A percentile compares a stretch with the other conserved stretches of the same genome.
These are phyloP conservation scores for Onychorhynchus coronatus DNA, from an alignment of 2,113 vertebrate species.

Conservation along the genomic window DNA sequence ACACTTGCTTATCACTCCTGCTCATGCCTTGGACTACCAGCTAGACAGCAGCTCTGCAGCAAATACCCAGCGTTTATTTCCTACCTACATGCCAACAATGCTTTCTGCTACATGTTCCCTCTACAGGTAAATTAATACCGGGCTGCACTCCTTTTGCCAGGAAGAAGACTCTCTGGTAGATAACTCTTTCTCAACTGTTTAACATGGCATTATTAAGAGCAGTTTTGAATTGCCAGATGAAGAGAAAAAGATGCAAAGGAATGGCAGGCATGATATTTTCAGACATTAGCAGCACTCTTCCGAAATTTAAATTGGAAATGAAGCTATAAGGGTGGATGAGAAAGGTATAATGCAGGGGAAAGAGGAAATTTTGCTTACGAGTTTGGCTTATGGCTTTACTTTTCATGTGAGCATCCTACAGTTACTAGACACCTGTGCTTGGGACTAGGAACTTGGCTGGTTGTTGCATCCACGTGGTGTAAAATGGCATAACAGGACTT, in stretches of 20 bases:
- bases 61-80: neutral
- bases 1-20: neutral
- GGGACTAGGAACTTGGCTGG: constrained; percentile 33
- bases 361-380: neutral
- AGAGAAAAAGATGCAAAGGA: neutral
- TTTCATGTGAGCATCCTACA: neutral
- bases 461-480: neutral
- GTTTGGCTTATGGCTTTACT: neutral
- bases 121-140: neutral
- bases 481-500: constrained; percentile 13
- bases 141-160: neutral
- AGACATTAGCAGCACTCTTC: neutral
- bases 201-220: neutral
- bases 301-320: neutral
- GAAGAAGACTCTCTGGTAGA: neutral
- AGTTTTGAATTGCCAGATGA: neutral
- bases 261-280: neutral
- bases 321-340: neutral
- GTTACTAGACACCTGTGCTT: neutral
- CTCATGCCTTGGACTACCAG: neutral
- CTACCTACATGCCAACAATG: neutral
- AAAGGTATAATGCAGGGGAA: neutral
- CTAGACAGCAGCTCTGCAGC: neutral
- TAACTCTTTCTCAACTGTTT: neutral
- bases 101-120: neutral